phyloP scores from a whole-genome alignment of 2,888 invertebrate species.

The Danaus chrysippus region DNA sequence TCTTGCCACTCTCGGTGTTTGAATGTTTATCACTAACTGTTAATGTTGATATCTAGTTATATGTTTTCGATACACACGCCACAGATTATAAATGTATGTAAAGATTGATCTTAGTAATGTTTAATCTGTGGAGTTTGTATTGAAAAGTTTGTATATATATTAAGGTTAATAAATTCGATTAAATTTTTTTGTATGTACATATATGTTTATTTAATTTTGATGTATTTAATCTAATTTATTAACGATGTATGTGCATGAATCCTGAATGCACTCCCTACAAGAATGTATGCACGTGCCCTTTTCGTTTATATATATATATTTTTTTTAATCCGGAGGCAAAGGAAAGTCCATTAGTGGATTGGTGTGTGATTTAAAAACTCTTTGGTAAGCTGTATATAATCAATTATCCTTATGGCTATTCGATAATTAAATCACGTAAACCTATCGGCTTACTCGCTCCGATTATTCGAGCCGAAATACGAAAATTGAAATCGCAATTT shows the following conservation, averaged over 20 bases:
- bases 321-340: conserved; percentile 58
- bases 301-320: conserved; percentile 47
- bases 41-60: conserved; percentile 66
- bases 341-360: conserved; percentile 67
- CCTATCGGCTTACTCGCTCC: conserved; percentile 27
- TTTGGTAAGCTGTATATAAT: conserved; percentile 26
- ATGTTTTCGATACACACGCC: conserved; percentile 18
- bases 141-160: conserved; percentile 23
- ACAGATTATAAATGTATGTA: background rate
- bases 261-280: conserved; percentile 74
- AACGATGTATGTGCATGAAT: conserved; percentile 70
- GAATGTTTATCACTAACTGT: conserved; percentile 79
- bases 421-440: conserved; percentile 33
- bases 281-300: conserved; percentile 74
- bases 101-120: background rate
- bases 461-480: conserved; percentile 17
- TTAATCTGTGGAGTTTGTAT: conserved; percentile 15
- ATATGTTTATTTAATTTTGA: background rate
- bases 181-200: background rate
- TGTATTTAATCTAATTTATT: conserved; percentile 44
- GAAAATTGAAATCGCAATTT: conserved; percentile 4
- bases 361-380: conserved; percentile 44
- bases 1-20: conserved; percentile 76
- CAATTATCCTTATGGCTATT: conserved; percentile 34
- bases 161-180: conserved; percentile 28